These are phyloP conservation scores for Smittia aterrima DNA, from an alignment of 2,888 invertebrate species.

Conservation along the genomic window DNA sequence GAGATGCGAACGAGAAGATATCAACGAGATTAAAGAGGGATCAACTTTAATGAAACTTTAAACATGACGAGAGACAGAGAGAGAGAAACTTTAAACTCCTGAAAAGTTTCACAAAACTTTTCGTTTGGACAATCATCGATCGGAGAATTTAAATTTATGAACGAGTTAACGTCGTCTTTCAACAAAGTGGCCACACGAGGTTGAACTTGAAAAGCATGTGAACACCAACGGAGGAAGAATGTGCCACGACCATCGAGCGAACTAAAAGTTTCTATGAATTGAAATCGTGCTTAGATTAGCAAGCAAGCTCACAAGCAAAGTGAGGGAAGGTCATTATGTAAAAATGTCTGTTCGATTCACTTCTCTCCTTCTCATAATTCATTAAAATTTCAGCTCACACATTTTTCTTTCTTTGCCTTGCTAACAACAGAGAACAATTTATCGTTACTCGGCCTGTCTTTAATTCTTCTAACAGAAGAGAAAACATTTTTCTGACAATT, in stretches of 20 bases:
- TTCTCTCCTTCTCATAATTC: constrained; percentile 32
- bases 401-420: neutral
- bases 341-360: constrained; percentile 35
- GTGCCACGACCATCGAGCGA: neutral
- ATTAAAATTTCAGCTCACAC: constrained; percentile 39
- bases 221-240: neutral
- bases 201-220: constrained; percentile 24
- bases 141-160: neutral
- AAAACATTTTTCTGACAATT: constrained; percentile 21
- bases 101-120: neutral
- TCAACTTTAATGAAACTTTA: neutral
- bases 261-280: constrained; percentile 40
- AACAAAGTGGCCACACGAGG: neutral
- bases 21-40: constrained; percentile 5
- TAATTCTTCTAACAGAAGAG: neutral
- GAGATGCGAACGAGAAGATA: neutral
- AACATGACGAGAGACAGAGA: neutral
- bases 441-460: constrained; percentile 28
- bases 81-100: neutral
- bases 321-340: constrained; percentile 41
- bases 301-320: constrained; percentile 23
- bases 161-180: neutral
- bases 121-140: neutral
- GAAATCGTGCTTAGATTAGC: constrained; percentile 40
- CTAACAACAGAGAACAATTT: constrained; percentile 30